Evolutionary conservation across 2,797 vertebrate genomes (phyloP).

Genomic region (Tokudaia muenninki): DNA sequence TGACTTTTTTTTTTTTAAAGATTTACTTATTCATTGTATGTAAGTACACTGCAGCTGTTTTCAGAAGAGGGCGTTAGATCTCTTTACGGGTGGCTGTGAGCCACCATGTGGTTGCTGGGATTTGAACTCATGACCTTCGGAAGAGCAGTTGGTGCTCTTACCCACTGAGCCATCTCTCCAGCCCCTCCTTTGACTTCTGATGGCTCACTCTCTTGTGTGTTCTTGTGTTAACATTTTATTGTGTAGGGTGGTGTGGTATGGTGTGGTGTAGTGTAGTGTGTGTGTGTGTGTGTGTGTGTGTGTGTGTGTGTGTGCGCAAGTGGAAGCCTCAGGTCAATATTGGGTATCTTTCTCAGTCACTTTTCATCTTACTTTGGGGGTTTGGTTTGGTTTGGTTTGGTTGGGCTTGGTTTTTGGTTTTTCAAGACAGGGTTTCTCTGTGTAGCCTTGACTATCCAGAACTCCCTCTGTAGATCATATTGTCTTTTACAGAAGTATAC

Average conservation of each 20-base stretch:
- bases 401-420: not conserved
- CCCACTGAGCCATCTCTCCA: too few species aligned
- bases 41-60: too few species aligned
- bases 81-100: too few species aligned
- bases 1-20: too few species aligned
- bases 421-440: not conserved
- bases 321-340: not conserved
- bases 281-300: too few species aligned
- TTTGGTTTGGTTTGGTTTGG: not conserved
- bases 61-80: too few species aligned
- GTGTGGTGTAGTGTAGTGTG: not conserved
- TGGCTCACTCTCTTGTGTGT: not conserved
- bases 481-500: constrained; percentile 19
- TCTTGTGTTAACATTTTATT: not conserved
- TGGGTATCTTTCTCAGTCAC: not conserved
- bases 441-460: not conserved
- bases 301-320: too few species aligned
- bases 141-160: too few species aligned
- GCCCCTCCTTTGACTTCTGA: not conserved
- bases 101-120: too few species aligned
- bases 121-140: too few species aligned
- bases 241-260: not conserved
- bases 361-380: not conserved
- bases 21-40: too few species aligned
- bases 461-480: not conserved